These are phyloP conservation scores for Aegotheles bennettii DNA, from an alignment of 2,113 vertebrate genomes.

Conservation along the genomic window DNA sequence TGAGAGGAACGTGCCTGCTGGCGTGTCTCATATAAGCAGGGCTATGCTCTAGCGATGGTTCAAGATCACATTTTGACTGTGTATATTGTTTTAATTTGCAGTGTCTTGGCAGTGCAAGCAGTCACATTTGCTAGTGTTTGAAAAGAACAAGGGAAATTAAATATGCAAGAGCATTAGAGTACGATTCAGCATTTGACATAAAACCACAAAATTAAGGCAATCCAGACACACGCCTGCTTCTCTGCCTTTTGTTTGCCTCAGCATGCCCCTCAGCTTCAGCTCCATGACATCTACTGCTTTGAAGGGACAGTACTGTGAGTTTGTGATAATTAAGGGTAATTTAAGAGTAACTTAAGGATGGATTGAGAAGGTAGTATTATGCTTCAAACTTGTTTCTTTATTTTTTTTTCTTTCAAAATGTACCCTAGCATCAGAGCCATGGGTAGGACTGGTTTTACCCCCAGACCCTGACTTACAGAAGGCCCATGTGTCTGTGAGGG, in stretches of 20 bases:
- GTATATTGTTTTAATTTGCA: slow-evolving; percentile 40
- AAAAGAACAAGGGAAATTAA: slow-evolving; percentile 54
- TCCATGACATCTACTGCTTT: neutral
- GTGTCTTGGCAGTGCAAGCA: neutral
- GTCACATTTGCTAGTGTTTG: slow-evolving; percentile 27
- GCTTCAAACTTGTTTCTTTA: neutral
- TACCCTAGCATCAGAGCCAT: neutral
- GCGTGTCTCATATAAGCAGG: neutral
- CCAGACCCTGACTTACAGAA: neutral
- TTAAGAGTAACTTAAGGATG: neutral
- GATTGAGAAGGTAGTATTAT: neutral
- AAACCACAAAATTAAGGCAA: slow-evolving; percentile 30
- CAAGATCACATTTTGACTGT: neutral
- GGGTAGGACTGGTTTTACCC: neutral
- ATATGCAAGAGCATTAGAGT: slow-evolving; percentile 24
- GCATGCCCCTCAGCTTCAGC: neutral
- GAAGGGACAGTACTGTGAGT: neutral
- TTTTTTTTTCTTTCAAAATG: neutral
- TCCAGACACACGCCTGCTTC: neutral
- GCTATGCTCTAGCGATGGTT: neutral
- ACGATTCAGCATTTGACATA: neutral
- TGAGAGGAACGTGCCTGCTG: neutral
- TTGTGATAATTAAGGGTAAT: neutral
- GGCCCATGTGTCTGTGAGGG: neutral
- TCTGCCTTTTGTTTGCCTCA: neutral